phyloP scores from a whole-genome alignment of 2,113 vertebrate species.

The Nerophis ophidion region DNA sequence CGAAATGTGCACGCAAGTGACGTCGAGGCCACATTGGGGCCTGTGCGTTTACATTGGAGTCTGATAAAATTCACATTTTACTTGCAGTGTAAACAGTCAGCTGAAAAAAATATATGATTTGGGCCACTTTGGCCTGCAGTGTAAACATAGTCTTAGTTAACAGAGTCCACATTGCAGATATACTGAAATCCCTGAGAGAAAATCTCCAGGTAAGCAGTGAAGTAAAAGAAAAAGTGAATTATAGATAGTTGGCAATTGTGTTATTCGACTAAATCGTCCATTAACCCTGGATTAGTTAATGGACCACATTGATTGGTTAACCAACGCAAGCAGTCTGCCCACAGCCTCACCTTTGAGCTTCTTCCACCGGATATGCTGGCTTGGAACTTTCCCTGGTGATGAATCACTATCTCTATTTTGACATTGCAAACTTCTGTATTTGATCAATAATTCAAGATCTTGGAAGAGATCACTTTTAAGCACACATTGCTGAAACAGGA shows the following conservation, averaged over 20 bases:
- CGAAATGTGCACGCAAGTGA: too few species aligned
- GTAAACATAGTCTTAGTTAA: conserved; percentile 3
- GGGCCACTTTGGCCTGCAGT: too few species aligned
- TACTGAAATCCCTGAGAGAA: conserved; percentile 3
- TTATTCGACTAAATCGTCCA: conserved; percentile 53
- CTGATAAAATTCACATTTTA: too few species aligned
- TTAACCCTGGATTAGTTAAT: conserved; percentile 62
- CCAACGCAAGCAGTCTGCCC: conserved; percentile 40
- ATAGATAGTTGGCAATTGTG: conserved; percentile 22
- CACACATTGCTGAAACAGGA: conserved; percentile 21
- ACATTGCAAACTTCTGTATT: background rate
- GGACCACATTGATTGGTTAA: conserved; percentile 57
- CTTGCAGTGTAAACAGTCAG: too few species aligned
- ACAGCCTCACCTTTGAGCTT: conserved; percentile 42
- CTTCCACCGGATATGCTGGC: conserved; percentile 47
- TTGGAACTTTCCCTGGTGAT: conserved; percentile 30
- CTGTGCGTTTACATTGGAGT: too few species aligned
- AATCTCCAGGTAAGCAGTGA: conserved; percentile 4
- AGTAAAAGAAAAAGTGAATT: conserved; percentile 4
- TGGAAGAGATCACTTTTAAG: background rate
- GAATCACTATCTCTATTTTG: conserved; percentile 51
- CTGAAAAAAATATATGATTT: too few species aligned
- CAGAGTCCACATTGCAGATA: background rate
- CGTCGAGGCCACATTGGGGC: too few species aligned
- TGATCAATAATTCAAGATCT: background rate